Base-by-base conservation (phyloP, 2,113 vertebrate species). In the Thryonomys swinderianus region DNA sequence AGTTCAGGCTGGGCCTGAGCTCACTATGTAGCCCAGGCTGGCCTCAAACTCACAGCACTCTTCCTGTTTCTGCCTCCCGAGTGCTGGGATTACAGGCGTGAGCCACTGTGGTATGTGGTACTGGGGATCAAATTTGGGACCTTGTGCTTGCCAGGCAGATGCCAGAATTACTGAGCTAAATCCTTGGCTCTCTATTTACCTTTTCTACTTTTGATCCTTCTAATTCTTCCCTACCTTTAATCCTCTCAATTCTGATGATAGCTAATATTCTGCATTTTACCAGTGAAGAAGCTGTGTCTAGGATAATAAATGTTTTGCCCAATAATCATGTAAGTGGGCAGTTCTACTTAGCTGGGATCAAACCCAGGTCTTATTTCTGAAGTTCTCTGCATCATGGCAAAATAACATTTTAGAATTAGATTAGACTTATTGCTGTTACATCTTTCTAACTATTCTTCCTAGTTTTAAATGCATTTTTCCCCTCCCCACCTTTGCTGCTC, bases 321-420 rank as follows among this genome's bases (percentile, higher is more conserved):
- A 85, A 6, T 55, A 85, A 62, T 71, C 57, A 73, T 14, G 2
- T 91, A 64, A 20, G 76, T 91, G 7, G 2, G 34, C 91, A 95
- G 5, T 94, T 30, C 53, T 85, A 27, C 16, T 86, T 94, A 83
- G 27, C 61, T 88, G 61, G 30, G 32, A 93, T 96, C 92, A 96
- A 88, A 87, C n/a, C 21, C 40, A 78, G 16, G 80, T 88, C 45
- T 59, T 87, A 89, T 74, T 91, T 92, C 86, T 91, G 20, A 86
- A 79, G 30, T 1, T 34, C 14, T 62, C 88, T 81, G 51, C 67
- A 17, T 78, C 18, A 67, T 82, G 32, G 55, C 85, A 96, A 92
- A 88, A 62, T 90, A 80, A 55, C 34, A 51, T 79, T 30, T 27
- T 95, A 55, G 85, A 88, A 82, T 34, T 78, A 67, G 48, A 45